These are phyloP conservation scores for Oscarella lobularis DNA, from an alignment of 37 sponge, comb jelly and placozoan genomes.

Conservation along the genomic window DNA sequence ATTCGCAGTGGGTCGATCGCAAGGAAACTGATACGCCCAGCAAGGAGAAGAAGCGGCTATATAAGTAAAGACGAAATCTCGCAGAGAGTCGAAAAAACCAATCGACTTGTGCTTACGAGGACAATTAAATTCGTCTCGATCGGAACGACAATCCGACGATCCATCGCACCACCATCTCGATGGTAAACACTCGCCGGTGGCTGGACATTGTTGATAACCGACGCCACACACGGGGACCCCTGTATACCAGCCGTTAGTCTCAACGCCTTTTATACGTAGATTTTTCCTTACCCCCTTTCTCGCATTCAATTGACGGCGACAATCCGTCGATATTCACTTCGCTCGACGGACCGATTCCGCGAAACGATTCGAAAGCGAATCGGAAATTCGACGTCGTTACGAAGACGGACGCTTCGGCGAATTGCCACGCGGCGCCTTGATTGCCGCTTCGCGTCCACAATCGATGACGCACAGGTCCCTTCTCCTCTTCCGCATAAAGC, in stretches of 20 bases:
- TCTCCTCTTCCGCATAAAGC: conserved; percentile 2
- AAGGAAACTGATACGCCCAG: not conserved
- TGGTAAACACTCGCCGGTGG: no score
- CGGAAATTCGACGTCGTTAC: not conserved
- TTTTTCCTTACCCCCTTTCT: not conserved
- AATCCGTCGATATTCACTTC: not conserved
- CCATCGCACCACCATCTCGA: no score
- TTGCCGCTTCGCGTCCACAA: not conserved
- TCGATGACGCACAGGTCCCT: no score
- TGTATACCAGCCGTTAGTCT: no score
- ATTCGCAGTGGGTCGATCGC: not conserved
- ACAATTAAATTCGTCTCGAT: no score
- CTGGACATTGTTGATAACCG: no score
- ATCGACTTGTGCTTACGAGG: no score
- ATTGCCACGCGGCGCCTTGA: not conserved
- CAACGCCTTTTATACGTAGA: no score
- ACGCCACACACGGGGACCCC: no score
- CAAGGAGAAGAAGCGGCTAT: not conserved
- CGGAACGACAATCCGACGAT: no score
- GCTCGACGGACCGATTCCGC: not conserved
- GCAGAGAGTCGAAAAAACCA: no score
- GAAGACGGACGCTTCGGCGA: not conserved
- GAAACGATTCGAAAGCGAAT: not conserved
- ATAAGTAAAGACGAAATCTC: no score
- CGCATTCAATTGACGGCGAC: not conserved